These are phyloP conservation scores for Heterotilapia buettikoferi DNA, from an alignment of 2,113 vertebrate genomes.

Conservation along the genomic window DNA sequence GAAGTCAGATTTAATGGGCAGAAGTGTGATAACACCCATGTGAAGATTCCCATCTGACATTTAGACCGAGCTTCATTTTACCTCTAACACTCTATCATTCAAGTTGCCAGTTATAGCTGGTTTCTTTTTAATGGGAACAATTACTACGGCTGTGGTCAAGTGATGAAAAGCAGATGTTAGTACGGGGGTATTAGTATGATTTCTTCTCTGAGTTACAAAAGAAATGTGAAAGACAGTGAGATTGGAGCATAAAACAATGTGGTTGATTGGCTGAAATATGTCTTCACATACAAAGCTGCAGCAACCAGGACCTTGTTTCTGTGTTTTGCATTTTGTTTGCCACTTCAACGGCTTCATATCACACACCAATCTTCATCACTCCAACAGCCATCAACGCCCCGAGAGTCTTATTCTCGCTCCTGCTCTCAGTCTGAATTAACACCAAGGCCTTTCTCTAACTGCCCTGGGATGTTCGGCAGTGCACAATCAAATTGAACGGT, in stretches of 20 bases:
- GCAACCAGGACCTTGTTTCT: background rate
- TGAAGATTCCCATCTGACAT: slow-evolving; percentile 49
- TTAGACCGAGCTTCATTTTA: slow-evolving; percentile 26
- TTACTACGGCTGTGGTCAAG: slow-evolving; percentile 1
- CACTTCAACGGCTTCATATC: slow-evolving; percentile 31
- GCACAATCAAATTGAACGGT: slow-evolving; percentile 68
- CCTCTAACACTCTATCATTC: slow-evolving; percentile 17
- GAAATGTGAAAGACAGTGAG: background rate
- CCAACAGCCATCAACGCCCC: slow-evolving; percentile 30
- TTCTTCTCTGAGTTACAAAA: background rate
- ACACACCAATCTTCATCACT: slow-evolving; percentile 59
- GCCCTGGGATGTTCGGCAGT: slow-evolving; percentile 53
- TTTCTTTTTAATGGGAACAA: slow-evolving; percentile 34
- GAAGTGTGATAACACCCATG: slow-evolving; percentile 46
- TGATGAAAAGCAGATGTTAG: slow-evolving; percentile 16
- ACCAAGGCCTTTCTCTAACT: slow-evolving; percentile 51
- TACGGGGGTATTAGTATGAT: background rate
- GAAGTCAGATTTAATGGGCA: slow-evolving; percentile 44
- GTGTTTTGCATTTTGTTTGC: slow-evolving; percentile 48
- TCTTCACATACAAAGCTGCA: background rate
- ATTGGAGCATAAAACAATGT: background rate
- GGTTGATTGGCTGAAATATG: slow-evolving; percentile 7
- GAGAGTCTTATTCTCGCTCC: slow-evolving; percentile 44
- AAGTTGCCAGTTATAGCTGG: slow-evolving; percentile 8
- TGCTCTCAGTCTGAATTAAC: slow-evolving; percentile 62